Base-by-base conservation (phyloP, 1,140 invertebrate species). In the Dysdera silvatica region DNA sequence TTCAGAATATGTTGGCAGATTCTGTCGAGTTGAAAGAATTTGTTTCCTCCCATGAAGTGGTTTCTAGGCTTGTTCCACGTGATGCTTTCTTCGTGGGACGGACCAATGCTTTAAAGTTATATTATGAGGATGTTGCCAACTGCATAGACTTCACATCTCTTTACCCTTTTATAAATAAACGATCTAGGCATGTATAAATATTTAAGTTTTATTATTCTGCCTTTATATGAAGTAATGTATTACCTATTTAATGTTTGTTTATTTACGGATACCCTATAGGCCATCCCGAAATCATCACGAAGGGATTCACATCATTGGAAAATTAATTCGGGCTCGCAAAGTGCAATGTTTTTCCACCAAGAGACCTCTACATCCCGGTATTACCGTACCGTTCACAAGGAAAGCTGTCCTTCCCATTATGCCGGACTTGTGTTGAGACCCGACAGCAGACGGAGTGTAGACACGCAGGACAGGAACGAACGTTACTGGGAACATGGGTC, bases 401-500 rank as follows among this genome's bases (percentile, higher is more conserved):
- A 1, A 58, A 58, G 20, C 61, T 61, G 47, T 59, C 61, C 24
- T 66, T 69, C 63, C 48, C 70, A 20, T 37, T 71, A 4, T 72
- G 71, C 43, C 23, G 23, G 20, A 61, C n/a, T 16, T 70, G 69
- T 60, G 62, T 32, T 16, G 49, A 67, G 2, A 24, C 48, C 23
- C 35, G 37, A 4, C 10, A 45, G 1, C 14, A 62, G 28, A 20
- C 16, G 3, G 14, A 59, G 18, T 74, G 68, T 47, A 2, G 20
- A n/a, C 75, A 79, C 66, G 64, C 32, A 7, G 63, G 68, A 26
- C 63, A 69, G 8, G 67, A 77, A 57, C 59, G 74, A 32, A 24
- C 56, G 0, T 62, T 79, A 10, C 67, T 40, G 0, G 76, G 77
- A 41, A 76, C 73, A 3, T 79, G 74, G 72, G 71, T 73, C 0